Conservation (phyloP, 2,888 invertebrate species). For the Diploptera punctata region DNA sequence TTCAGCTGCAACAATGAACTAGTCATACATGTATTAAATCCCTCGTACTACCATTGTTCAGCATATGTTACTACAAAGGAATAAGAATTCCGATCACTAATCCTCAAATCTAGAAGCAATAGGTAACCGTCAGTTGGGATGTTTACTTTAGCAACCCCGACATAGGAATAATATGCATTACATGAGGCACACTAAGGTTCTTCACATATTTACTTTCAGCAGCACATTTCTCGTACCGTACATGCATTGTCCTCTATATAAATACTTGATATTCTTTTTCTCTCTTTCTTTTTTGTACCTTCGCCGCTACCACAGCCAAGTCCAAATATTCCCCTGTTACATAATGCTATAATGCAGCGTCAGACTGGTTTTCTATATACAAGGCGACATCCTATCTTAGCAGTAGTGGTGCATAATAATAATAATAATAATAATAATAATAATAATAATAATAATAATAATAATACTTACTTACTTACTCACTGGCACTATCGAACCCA, state of each 20-base stretch:
- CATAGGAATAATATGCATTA: background rate
- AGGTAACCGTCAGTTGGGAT: background rate
- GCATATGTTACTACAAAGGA: background rate
- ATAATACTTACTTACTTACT: too few relatives aligned
- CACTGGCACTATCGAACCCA: too few relatives aligned
- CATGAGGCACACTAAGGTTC: background rate
- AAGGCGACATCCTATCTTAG: background rate
- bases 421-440: background rate
- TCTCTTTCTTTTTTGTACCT: too few relatives aligned
- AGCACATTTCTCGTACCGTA: background rate
- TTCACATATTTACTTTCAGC: background rate
- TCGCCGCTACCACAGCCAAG: background rate
- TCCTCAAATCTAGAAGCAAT: constrained; percentile 5
- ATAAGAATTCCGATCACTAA: background rate
- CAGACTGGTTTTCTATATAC: background rate
- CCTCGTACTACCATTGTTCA: too few relatives aligned
- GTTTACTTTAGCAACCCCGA: background rate
- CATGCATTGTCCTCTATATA: background rate
- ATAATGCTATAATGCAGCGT: background rate
- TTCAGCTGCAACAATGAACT: too few relatives aligned
- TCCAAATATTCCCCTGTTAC: background rate
- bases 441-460: background rate
- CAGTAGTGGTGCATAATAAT: too few relatives aligned
- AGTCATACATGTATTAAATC: too few relatives aligned
- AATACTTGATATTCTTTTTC: background rate